Base-by-base conservation (phyloP, 2,888 invertebrate genomes). In the Melikaiella ostensackeni region DNA sequence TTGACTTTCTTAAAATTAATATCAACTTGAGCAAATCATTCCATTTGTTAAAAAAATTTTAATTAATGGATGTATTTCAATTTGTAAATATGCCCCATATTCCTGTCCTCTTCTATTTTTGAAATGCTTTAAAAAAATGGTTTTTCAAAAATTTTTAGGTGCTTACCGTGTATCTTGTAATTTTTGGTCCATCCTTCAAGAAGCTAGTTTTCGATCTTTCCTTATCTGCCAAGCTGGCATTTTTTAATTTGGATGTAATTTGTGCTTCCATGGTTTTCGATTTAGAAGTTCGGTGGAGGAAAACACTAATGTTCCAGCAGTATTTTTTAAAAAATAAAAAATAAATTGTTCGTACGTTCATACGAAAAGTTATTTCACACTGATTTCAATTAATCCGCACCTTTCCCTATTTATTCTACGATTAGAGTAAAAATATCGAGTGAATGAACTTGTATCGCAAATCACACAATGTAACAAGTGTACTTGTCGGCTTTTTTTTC, bases 111-210 rank as follows among this genome's bases (percentile, higher is more conserved):
- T 50, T n/a, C n/a, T n/a, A n/a, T n/a, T 16, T n/a, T 1, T 50
- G n/a, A 33, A 8, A 2, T 35, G 8, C n/a, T 21, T 63, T 62
- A 5, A 30, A 16, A 73, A 30, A 21, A 13, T n/a, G 8, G 7
- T 5, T 2, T 50, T 1, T 9, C 21, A 3, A 21, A 30, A 73
- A 6, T 21, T 46, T 46, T 27, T 9, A 35, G 21, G 13, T 27
- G 59, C 46, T 90, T 88, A 90, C 90, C 89, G 89, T 87, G 76
- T 90, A 90, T 86, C 84, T 86, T 24, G 83, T 78, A 63, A 86
- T 85, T 82, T 86, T 87, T 66, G 87, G 84, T n/a, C 83, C 83
- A 84, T 88, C 84, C 79, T 87, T 87, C 38, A 85, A 83, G 78
- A 90, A 90, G 66, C 78, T 85, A 46, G 85, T 84, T 19, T 85